A percentile compares a stretch with the other conserved stretches of the same genome.
Evolutionary conservation across 2,888 invertebrate species (phyloP).

Genomic region (Athalia rosae): DNA sequence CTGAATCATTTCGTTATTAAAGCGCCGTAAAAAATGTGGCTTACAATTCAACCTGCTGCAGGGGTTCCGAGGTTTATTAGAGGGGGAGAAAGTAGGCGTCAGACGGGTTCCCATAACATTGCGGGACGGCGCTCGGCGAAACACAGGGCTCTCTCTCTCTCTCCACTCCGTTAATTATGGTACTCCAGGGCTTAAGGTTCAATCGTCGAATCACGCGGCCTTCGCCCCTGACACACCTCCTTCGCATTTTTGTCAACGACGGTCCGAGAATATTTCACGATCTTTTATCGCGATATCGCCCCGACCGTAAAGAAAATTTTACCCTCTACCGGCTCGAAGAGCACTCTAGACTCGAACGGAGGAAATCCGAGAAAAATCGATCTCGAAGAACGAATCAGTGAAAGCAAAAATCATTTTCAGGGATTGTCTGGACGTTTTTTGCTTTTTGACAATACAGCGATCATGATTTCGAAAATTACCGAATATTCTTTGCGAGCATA

Average conservation of each 20-base stretch:
- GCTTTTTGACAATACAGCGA: no score
- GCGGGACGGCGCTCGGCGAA: conserved; percentile 9
- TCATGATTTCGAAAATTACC: no score
- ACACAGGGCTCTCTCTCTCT: conserved; percentile 34
- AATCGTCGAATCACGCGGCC: conserved; percentile 14
- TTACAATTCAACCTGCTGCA: neutral
- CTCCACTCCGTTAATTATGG: conserved; percentile 15
- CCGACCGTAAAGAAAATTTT: no score
- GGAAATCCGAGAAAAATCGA: no score
- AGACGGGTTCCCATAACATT: neutral
- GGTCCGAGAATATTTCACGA: neutral
- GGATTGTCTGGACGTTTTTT: no score
- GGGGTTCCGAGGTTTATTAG: neutral
- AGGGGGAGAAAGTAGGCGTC: conserved; percentile 1
- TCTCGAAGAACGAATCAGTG: no score
- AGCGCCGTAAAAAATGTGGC: conserved; percentile 19
- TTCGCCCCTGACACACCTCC: neutral
- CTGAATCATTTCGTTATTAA: conserved; percentile 36
- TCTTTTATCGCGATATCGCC: no score
- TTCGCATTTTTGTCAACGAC: neutral
- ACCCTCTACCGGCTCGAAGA: no score
- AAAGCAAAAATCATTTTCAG: no score
- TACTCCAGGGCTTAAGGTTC: conserved; percentile 26
- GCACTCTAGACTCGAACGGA: no score
- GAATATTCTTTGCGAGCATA: no score